Evolutionary conservation across 2,797 vertebrate species (phyloP).

Genomic region (Paedocypris micromegethes): DNA sequence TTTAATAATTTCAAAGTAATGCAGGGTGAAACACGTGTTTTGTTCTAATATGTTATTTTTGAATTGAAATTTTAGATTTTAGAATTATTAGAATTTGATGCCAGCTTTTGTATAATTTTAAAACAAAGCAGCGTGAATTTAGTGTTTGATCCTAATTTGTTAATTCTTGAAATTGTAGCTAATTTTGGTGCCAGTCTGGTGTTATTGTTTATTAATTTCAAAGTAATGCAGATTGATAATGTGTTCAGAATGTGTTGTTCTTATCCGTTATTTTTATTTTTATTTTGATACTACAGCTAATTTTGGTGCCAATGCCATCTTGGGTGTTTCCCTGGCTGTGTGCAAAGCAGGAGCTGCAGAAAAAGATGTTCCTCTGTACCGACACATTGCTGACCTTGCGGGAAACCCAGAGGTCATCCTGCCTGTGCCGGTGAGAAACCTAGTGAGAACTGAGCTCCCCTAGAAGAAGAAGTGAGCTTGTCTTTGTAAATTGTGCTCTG

Average conservation of each 20-base stretch:
- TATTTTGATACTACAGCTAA: constrained; percentile 68
- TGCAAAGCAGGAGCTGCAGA: constrained; percentile 95
- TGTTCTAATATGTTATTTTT: too few relatives aligned
- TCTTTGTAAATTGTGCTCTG: not conserved
- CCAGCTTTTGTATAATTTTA: too few relatives aligned
- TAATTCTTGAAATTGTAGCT: too few relatives aligned
- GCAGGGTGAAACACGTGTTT: too few relatives aligned
- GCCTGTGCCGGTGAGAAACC: constrained; percentile 83
- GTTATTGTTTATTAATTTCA: not conserved
- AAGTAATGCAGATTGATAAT: not conserved
- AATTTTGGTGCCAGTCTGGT: too few relatives aligned
- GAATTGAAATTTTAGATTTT: too few relatives aligned
- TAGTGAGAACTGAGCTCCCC: not conserved
- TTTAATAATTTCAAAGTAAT: too few relatives aligned
- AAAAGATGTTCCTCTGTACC: constrained; percentile 89
- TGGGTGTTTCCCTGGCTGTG: constrained; percentile 90
- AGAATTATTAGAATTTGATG: too few relatives aligned
- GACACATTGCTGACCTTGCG: constrained; percentile 91
- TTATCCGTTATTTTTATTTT: not conserved
- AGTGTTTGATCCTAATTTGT: too few relatives aligned
- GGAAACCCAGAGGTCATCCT: constrained; percentile 86
- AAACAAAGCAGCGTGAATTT: too few relatives aligned
- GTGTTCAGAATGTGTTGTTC: not conserved
- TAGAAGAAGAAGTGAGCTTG: not conserved
- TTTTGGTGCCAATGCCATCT: constrained; percentile 90